Percentiles rank a stretch among this genome's conserved stretches.
Conservation (phyloP, 2,888 invertebrate genomes). For the Oxycera nigricornis region DNA sequence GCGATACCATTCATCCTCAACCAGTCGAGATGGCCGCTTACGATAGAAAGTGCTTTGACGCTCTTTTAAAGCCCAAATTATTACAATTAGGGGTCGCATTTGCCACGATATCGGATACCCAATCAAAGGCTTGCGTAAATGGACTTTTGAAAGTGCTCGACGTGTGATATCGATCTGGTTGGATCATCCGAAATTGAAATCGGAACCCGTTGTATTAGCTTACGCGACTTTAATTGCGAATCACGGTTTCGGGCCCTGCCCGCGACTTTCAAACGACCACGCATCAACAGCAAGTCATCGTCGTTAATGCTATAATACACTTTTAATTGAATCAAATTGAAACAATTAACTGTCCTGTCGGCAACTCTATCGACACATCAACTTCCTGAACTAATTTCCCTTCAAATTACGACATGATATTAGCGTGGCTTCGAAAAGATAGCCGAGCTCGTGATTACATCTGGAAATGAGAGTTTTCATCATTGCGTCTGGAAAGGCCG, state of each 20-base stretch:
- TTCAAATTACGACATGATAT: constrained; percentile 32
- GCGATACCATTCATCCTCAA: background rate
- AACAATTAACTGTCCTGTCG: constrained; percentile 37
- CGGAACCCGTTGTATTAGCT: background rate
- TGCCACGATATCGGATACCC: background rate
- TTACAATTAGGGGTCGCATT: background rate
- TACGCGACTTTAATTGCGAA: constrained; percentile 26
- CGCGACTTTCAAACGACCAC: background rate
- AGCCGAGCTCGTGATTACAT: constrained; percentile 15
- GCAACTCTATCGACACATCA: constrained; percentile 20
- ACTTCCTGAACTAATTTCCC: constrained; percentile 38
- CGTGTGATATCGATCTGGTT: background rate
- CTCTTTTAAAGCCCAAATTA: constrained; percentile 25
- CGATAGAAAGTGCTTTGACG: constrained; percentile 12
- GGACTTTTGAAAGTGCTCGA: background rate
- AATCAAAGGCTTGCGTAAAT: background rate
- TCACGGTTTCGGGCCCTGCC: background rate
- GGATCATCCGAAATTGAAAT: background rate
- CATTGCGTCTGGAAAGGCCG: too few species aligned
- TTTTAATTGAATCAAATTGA: constrained; percentile 42
- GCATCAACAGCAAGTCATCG: constrained; percentile 14
- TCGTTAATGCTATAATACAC: constrained; percentile 36
- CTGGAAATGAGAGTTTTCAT: background rate
- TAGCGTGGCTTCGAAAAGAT: constrained; percentile 25
- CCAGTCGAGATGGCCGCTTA: constrained; percentile 1